Base-by-base conservation (phyloP, 2,888 invertebrate species). In the Perizoma flavofasciatum region DNA sequence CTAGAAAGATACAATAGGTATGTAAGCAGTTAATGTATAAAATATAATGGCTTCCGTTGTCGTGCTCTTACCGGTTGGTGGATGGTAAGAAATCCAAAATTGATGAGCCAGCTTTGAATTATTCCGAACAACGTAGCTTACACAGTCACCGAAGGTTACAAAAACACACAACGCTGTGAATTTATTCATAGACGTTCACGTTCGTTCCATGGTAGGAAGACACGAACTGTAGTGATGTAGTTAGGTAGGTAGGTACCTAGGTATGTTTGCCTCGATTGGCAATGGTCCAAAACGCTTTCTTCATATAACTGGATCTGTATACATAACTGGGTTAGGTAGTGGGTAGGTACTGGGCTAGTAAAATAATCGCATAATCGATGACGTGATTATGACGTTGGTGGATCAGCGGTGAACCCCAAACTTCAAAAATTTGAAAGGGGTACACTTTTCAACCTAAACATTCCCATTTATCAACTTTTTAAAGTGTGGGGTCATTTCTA, bases 81-180 rank as follows among this genome's bases (percentile, higher is more conserved):
- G 96, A 92, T 96, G 95, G 91, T 95, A 96, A 66, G 96, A 96
- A 83, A 96, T 96, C 96, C 96, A 96, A 92, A 96, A 96, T 93
- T 96, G 96, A 89, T 96, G 96, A 93, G 96, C 96, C 96, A 96
- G 95, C 91, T 95, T 61, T 95, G 55, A 65, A 56, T 41, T 63
- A 60, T 61, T 56, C 6, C 59, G 61, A 49, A 10, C 40, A 22
- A 22, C n/a, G 32, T 32, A 35, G 48, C 55, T 57, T 54, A 37
- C 41, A 51, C 47, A 67, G 53, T 59, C 56, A 71, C 65, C 59
- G 60, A 56, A 63, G 33, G 63, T 78, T 76, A 76, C 74, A 75
- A 72, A 69, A 62, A 63, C 72, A 73, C 70, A 72, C 70, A 73
- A 81, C 81, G 77, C 76, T 71, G 79, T 79, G 76, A 82, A 82